phyloP scores from a whole-genome alignment of 2,113 vertebrate species.

The Copsychus sechellarum region DNA sequence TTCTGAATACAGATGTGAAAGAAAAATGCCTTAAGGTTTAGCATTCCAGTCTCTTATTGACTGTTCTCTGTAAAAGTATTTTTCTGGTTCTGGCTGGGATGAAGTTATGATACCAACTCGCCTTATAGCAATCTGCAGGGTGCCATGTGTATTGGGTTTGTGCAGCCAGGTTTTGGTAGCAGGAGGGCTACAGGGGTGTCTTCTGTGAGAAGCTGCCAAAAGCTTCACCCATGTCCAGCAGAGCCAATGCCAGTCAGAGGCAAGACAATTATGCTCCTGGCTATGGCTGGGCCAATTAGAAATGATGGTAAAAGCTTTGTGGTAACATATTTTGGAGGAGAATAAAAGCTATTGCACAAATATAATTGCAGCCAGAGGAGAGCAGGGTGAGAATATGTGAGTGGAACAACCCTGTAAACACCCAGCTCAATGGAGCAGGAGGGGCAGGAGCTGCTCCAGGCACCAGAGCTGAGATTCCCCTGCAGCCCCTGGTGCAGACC shows the following conservation, averaged over 20 bases:
- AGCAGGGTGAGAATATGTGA: background rate
- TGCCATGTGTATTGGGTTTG: background rate
- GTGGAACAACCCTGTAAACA: background rate
- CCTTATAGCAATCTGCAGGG: background rate
- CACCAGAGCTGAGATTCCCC: background rate
- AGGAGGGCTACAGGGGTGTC: background rate
- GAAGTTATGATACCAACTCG: background rate
- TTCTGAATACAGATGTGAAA: background rate
- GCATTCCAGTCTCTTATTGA: background rate
- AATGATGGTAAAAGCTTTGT: background rate
- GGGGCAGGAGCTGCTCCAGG: background rate
- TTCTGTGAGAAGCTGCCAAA: background rate
- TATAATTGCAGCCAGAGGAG: background rate
- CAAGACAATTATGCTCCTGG: background rate
- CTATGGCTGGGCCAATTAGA: background rate
- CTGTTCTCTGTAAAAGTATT: background rate
- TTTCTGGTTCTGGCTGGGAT: background rate
- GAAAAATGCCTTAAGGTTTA: background rate
- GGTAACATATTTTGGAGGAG: background rate
- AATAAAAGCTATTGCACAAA: background rate
- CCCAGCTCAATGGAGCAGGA: background rate
- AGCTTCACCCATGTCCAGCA: background rate
- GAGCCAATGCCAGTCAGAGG: background rate
- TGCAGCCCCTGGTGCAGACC: accelerated
- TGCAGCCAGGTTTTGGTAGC: background rate